Base-by-base conservation (phyloP, 2,888 invertebrate genomes). In the Eupithecia subumbrata region DNA sequence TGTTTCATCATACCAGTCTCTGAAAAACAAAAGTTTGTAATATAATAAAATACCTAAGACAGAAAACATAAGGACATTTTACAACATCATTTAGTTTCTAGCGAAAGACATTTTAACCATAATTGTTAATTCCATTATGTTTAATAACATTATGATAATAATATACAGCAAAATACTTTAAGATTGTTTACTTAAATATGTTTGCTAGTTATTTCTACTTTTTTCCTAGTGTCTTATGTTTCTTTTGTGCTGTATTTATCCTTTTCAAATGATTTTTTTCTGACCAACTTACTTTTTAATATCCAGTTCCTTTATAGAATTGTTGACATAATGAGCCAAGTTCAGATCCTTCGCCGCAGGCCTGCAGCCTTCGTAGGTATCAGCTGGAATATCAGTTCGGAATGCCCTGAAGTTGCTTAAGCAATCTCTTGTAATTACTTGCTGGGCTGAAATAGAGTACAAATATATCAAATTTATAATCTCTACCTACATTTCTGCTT, bases 341-440 rank as follows among this genome's bases (percentile, higher is more conserved):
- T 96, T 97, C 1, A 97, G 95, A 90, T 98, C 98, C 83, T 96
- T 96, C 0, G 98, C 97, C 37, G 98, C 97, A 12, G 96, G 95
- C 74, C 98, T 95, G 85, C 98, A 98, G 0, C 98, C 98, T 92
- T 98, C 98, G 88, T 98, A 98, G 77, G 97, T 97, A 88, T 98
- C 98, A 0, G 98, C 98, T 9, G 98, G 98, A 83, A 98, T 97
- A 85, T 98, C 98, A 5, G 97, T 97, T 73, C 98, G 95, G 82
- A 97, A 96, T 56, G 96, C 96, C 86, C 96, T 96, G 76, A 98
- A 93, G 60, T 97, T 96, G 86, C 98, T 98, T 66, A 98, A 90
- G 87, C 98, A 98, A 82, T 98, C 97, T 82, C 98, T 95, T 0
- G 97, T 98, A 68, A 98, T 97, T 0, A 97, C 95, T 85, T 96